Conservation (phyloP, 2,797 vertebrate genomes). For the Fratercula arctica region DNA sequence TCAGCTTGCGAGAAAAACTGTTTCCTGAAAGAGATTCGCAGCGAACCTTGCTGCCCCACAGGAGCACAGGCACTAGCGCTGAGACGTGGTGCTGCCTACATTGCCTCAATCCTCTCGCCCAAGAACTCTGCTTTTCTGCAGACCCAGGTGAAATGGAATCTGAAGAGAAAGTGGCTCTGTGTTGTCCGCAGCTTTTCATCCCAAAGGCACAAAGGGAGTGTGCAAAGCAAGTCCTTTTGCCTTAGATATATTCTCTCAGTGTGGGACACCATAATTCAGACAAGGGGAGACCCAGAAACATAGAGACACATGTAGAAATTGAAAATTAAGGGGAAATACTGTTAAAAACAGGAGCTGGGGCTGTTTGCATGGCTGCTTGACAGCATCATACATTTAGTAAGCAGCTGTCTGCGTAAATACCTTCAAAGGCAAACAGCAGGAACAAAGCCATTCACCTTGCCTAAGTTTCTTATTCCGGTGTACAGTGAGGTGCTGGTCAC, state of each 20-base stretch:
- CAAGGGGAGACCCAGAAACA: neutral
- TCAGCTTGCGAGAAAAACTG: conserved; percentile 14
- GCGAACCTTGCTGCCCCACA: neutral
- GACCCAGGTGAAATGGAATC: neutral
- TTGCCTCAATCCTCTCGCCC: neutral
- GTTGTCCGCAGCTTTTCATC: neutral
- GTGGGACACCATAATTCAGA: neutral
- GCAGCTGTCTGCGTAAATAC: neutral
- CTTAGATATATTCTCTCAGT: neutral
- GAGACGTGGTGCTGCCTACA: neutral
- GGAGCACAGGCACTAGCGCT: neutral
- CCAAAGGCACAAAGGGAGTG: neutral
- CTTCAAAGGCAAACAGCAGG: neutral
- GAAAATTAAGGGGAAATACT: neutral
- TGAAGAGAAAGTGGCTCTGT: neutral
- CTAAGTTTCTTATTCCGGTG: neutral
- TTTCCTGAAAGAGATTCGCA: neutral
- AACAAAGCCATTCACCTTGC: neutral
- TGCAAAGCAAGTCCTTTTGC: neutral
- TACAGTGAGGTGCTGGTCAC: neutral
- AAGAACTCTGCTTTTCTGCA: neutral
- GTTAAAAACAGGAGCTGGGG: neutral
- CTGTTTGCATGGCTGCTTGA: neutral
- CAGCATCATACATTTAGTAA: neutral
- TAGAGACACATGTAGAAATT: accelerated